Evolutionary conservation across 2,888 invertebrate genomes (phyloP).

Genomic region (Beris morrisii): DNA sequence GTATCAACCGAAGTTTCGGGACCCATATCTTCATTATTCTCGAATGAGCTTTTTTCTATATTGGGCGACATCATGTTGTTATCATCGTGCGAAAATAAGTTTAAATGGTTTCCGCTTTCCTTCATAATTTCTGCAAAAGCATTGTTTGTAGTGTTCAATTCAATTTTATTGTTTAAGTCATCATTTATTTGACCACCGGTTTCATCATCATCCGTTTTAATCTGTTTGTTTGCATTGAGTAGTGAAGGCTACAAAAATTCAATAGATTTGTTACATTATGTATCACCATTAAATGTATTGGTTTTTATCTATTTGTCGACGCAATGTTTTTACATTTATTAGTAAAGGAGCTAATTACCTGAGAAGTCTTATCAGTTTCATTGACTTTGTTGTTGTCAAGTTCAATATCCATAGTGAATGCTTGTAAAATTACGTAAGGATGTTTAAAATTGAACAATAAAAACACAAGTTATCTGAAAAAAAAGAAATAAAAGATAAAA

Average conservation of each 20-base stretch:
- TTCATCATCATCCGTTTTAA: constrained; percentile 38
- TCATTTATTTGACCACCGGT: constrained; percentile 32
- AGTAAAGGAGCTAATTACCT: constrained; percentile 33
- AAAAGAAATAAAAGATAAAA: too few species aligned
- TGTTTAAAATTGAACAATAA: too few species aligned
- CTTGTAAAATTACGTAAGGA: background rate
- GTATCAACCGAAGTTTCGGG: constrained; percentile 77
- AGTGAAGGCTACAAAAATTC: constrained; percentile 25
- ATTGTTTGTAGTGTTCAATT: constrained; percentile 16
- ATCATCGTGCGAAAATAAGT: constrained; percentile 49
- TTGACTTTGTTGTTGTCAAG: constrained; percentile 41
- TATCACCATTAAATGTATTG: constrained; percentile 2
- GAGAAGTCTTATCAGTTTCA: constrained; percentile 41
- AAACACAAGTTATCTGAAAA: too few species aligned
- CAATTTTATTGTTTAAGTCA: constrained; percentile 23
- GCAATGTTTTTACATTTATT: too few species aligned
- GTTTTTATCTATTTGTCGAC: constrained; percentile 24
- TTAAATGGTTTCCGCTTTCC: background rate
- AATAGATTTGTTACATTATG: constrained; percentile 25
- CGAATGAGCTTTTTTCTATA: constrained; percentile 59
- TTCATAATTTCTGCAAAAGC: constrained; percentile 3
- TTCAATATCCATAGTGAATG: constrained; percentile 31
- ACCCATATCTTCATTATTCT: constrained; percentile 67
- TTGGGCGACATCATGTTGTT: constrained; percentile 41
- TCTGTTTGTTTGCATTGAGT: constrained; percentile 35